Conservation (phyloP, 2,113 vertebrate species). For the Lathamus discolor region DNA sequence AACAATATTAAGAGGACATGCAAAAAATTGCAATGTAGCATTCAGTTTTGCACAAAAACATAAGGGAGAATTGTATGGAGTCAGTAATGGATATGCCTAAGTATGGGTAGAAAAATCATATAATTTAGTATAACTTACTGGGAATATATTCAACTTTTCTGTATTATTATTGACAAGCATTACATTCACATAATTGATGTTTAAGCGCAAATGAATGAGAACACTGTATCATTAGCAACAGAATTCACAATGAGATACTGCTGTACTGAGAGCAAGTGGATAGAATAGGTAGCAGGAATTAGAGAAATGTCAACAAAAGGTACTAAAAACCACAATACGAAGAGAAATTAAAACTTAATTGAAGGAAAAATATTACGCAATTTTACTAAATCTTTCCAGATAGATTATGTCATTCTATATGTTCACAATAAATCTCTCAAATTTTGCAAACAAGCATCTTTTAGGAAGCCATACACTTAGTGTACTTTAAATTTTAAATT, state of each 20-base stretch:
- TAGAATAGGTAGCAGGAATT: not conserved
- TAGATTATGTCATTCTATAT: not conserved
- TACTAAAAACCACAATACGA: not conserved
- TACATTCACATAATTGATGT: not conserved
- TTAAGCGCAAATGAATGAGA: conserved; percentile 20
- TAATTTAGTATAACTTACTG: not conserved
- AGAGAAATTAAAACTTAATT: not conserved
- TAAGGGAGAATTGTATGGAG: not conserved
- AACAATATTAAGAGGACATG: not conserved
- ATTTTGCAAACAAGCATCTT: not conserved
- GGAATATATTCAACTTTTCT: not conserved
- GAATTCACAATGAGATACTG: not conserved
- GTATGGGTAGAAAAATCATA: not conserved
- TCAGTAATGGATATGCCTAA: not conserved
- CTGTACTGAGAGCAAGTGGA: not conserved
- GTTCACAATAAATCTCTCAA: not conserved
- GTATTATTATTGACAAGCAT: conserved; percentile 3
- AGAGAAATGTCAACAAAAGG: not conserved
- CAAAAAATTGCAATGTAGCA: not conserved
- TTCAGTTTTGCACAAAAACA: not conserved
- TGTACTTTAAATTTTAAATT: not conserved
- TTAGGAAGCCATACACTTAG: not conserved
- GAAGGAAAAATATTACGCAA: not conserved
- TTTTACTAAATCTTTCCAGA: not conserved
- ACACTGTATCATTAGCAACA: not conserved